Base-by-base conservation (phyloP, 2,888 invertebrate genomes). In the Clistopyga incitator region DNA sequence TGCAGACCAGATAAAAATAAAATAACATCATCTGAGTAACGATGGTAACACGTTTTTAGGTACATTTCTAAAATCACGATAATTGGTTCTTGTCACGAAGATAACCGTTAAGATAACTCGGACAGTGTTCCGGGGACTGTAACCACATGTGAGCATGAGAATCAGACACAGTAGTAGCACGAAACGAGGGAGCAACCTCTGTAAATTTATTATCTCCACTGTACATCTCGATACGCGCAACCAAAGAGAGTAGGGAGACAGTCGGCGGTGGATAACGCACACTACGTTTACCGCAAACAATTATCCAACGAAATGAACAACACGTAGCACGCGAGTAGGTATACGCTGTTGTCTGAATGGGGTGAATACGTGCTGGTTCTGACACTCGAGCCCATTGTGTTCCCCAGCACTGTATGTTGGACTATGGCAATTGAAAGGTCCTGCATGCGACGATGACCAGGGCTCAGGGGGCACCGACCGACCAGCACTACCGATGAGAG, bases 241-340 rank as follows among this genome's bases (percentile, higher is more conserved):
- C 68, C 45, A 74, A 64, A 54, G 59, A 56, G 59, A 29, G 45
- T 23, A 42, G 65, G 52, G 64, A 56, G 61, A 54, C 54, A 47
- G 50, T 54, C 34, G 67, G 47, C 29, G 42, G 56, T 61, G 20
- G 42, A 65, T 45, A 65, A 42, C 65, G 65, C 42, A 45, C 65
- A 65, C 42, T 64, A 82, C 61, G 54, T 47, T 64, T 20, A 38
- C 61, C 61, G 78, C 78, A 74, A 78, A 74, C 77, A 78, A 74
- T 82, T 74, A 82, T 82, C 74, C 78, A 64, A 75, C 74, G 78
- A 74, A 78, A 78, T 64, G 68, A 54, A 64, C 78, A 78, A 78
- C 56, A 56, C 70, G 29, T 52, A 68, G 50, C 61, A 61, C 45
- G 61, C 38, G 38, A 34, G 25, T 59, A 61, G 47, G 42, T 68